These are phyloP conservation scores for Sinodicranocentrus sp. DNA, from an alignment of 2,888 invertebrate species.

Conservation along the genomic window DNA sequence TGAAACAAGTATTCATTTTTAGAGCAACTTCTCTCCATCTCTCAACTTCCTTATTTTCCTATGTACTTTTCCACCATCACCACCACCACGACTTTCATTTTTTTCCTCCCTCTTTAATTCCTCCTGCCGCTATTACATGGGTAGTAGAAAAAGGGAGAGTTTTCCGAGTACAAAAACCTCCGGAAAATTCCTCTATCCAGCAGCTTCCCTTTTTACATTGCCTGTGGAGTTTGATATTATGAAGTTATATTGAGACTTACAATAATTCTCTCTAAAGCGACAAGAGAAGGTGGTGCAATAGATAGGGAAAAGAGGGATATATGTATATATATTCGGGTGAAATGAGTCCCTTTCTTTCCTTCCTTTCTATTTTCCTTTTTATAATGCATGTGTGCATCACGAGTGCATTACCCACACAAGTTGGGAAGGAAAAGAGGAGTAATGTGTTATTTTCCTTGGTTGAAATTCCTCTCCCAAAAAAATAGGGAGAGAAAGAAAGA, in stretches of 20 bases:
- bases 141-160: neutral
- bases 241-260: too few relatives aligned
- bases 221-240: slow-evolving; percentile 3
- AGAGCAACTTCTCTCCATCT: too few relatives aligned
- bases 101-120: slow-evolving; percentile 35
- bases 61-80: neutral
- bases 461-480: neutral
- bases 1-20: too few relatives aligned
- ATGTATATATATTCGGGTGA: slow-evolving; percentile 35
- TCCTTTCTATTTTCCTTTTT: slow-evolving; percentile 28
- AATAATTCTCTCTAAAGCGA: slow-evolving; percentile 6
- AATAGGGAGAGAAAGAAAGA: neutral
- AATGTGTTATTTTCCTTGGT: slow-evolving; percentile 2
- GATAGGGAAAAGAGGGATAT: slow-evolving; percentile 27
- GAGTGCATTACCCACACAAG: neutral
- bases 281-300: slow-evolving; percentile 28
- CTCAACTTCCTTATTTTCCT: too few relatives aligned
- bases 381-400: slow-evolving; percentile 13
- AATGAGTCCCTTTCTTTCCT: slow-evolving; percentile 48
- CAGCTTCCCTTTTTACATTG: neutral
- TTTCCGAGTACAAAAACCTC: neutral
- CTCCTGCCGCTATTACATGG: slow-evolving; percentile 19
- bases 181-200: neutral
- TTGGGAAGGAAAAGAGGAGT: slow-evolving; percentile 16
- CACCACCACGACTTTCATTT: slow-evolving; percentile 14